A percentile compares a stretch with the other conserved stretches of the same genome.
Evolutionary conservation across 1,140 invertebrate species (phyloP).

Genomic region (Yoshiicerus persimilis): DNA sequence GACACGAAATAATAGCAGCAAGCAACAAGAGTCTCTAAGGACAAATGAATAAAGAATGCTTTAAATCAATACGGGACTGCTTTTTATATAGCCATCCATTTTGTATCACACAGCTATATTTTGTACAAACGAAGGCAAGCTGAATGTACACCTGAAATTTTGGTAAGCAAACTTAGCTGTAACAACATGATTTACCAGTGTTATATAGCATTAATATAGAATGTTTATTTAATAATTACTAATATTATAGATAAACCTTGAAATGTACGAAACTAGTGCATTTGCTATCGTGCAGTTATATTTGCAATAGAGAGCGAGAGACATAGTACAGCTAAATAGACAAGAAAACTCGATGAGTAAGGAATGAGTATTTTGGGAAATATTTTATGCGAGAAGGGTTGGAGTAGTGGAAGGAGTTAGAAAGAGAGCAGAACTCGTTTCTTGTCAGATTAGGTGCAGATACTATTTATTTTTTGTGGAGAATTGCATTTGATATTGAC

Average conservation of each 20-base stretch:
- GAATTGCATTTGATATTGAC: neutral
- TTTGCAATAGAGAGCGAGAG: no score
- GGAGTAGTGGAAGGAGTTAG: neutral
- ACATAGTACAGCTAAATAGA: no score
- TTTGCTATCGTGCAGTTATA: no score
- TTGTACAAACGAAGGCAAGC: no score
- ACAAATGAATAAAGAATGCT: neutral
- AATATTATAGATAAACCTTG: no score
- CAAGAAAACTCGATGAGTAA: neutral
- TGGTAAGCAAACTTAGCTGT: no score
- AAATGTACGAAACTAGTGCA: no score
- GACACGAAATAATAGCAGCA: neutral
- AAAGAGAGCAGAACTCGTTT: neutral
- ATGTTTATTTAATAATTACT: no score
- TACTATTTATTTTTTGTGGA: neutral
- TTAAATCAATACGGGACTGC: neutral
- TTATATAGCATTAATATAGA: no score
- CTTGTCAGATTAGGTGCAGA: neutral
- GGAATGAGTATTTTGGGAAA: neutral
- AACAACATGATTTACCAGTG: no score
- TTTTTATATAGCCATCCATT: neutral
- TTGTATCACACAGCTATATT: no score
- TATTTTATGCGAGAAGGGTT: neutral
- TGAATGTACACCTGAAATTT: no score
- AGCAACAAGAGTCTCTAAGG: neutral